Evolutionary conservation across 1,140 invertebrate species (phyloP).

Genomic region (Pectinophora gossypiella): DNA sequence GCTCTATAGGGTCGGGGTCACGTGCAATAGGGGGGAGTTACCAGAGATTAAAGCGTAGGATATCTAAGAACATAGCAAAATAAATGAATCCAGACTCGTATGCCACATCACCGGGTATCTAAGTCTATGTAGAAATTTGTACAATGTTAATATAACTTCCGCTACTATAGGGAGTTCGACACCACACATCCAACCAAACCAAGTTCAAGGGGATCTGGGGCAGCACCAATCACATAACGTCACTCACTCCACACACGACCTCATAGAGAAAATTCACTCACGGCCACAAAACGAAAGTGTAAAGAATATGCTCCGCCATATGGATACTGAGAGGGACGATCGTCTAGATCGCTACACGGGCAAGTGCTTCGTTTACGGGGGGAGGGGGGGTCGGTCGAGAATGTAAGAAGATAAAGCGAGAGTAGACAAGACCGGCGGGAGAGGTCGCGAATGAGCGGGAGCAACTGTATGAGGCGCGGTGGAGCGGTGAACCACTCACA

Average conservation of each 20-base stretch:
- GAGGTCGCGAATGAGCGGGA: too few species aligned
- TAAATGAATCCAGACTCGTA: constrained; percentile 38
- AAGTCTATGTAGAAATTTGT: constrained; percentile 36
- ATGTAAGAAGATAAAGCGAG: too few species aligned
- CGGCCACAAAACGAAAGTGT: too few species aligned
- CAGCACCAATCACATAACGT: constrained; percentile 74
- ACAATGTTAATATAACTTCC: constrained; percentile 31
- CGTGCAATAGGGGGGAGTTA: constrained; percentile 41
- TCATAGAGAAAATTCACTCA: constrained; percentile 38
- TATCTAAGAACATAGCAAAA: constrained; percentile 37
- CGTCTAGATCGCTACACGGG: too few species aligned
- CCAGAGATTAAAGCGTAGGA: constrained; percentile 36
- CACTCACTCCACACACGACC: constrained; percentile 53
- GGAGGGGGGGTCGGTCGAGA: too few species aligned
- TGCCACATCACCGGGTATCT: constrained; percentile 45
- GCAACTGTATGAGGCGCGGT: constrained; percentile 48
- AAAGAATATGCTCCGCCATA: too few species aligned
- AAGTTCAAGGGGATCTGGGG: constrained; percentile 56
- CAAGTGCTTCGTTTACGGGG: too few species aligned
- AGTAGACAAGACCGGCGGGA: too few species aligned
- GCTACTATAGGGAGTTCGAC: constrained; percentile 44
- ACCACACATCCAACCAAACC: constrained; percentile 63
- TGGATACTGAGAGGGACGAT: too few species aligned
- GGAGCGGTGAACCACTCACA: constrained; percentile 49
- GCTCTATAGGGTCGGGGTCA: constrained; percentile 14